Evolutionary conservation across 2,797 vertebrate genomes (phyloP), one percentile per base, ranked within the genome.

Genomic region (Gallinago stenura): DNA sequence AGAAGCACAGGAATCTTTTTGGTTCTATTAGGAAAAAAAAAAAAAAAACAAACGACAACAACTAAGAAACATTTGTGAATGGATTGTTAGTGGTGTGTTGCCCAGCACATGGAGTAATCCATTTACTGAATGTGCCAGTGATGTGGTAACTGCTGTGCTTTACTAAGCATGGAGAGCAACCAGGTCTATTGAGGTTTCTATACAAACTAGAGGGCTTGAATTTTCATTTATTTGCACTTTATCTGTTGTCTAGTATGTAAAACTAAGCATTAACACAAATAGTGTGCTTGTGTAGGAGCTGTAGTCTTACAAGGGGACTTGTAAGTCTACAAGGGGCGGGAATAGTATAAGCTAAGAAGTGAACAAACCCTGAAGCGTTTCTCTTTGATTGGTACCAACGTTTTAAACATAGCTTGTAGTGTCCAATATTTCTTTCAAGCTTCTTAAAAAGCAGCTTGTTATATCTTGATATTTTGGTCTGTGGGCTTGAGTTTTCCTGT

Each of bases 1-100:
- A 65, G 61, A 78, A 70, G 25, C 11, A 41, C 13, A 31, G 30
- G 4, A 85, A 48, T 57, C 19, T 64, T 61, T 43, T 65, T 46
- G 6, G 6, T 2, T 70, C 8, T 66, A 0, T 41, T 80, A 12
- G 53, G 21, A 0, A 7, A 6, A 25, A 25, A 21, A 35, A 21
- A 35, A 33, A 35, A 35, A 7, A 35, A 35, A 35, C 33, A 35
- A 10, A 14, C 24, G 4, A 39, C 2, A 18, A 19, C 18, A 72
- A 19, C 26, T 45, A 7, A 64, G 41, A 80, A 83, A 30, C 15
- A 26, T 73, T 57, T 75, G 18, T 91, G 73, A 89, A 33, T 37
- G 28, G 19, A 5, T 48, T 75, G 22, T 17, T 12, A 54, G 5
- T 0, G 0, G 3, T 16, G 7, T 39, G 43, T 53, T 92, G 39